These are phyloP conservation scores for Antheraea assamensis DNA, from an alignment of 2,888 invertebrate species.

Conservation along the genomic window DNA sequence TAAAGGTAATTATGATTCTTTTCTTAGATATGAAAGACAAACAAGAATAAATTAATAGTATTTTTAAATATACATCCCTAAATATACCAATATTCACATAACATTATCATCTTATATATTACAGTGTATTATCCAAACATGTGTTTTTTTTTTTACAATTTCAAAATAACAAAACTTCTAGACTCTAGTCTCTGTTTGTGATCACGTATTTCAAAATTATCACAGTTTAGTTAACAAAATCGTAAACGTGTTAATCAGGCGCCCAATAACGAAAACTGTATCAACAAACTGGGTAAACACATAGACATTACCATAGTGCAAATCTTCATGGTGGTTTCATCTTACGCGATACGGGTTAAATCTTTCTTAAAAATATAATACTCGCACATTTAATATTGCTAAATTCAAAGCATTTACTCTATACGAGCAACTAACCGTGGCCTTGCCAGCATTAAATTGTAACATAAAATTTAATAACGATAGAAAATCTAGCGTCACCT, in stretches of 20 bases:
- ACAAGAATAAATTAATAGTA: too few relatives aligned
- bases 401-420: neutral
- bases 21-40: too few relatives aligned
- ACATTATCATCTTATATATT: neutral
- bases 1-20: too few relatives aligned
- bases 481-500: too few relatives aligned
- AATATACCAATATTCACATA: too few relatives aligned
- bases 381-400: too few relatives aligned
- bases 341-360: too few relatives aligned
- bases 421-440: too few relatives aligned
- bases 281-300: neutral
- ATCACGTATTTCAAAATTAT: conserved; percentile 8
- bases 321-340: neutral
- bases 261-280: conserved; percentile 1
- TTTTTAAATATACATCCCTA: too few relatives aligned
- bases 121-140: neutral
- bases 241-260: conserved; percentile 10
- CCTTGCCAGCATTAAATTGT: too few relatives aligned
- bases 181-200: neutral
- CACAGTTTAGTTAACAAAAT: neutral
- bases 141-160: neutral
- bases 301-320: neutral
- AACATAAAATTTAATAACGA: too few relatives aligned
- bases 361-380: too few relatives aligned
- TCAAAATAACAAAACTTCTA: neutral